Percentiles rank a stretch among this genome's conserved stretches.
phyloP scores from a whole-genome alignment of 2,888 invertebrate species.

The Andrena minutula region DNA sequence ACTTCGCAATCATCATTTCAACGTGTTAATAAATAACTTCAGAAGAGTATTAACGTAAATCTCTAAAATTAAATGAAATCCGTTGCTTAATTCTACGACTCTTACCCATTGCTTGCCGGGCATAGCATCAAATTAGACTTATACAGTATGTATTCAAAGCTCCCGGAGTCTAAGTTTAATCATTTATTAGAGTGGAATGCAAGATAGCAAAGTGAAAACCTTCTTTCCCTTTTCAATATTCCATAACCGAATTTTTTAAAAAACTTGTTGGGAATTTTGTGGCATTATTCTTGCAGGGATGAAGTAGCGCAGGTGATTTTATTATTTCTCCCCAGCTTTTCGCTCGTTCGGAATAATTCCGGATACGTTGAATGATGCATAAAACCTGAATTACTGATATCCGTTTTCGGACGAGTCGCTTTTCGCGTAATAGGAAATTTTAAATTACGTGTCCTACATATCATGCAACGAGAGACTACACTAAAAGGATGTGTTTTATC shows the following conservation, averaged over 20 bases:
- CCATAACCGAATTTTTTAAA: neutral
- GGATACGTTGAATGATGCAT: slow-evolving; percentile 2
- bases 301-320: neutral
- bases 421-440: neutral
- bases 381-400: slow-evolving; percentile 1
- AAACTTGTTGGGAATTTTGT: neutral
- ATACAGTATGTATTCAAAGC: no score
- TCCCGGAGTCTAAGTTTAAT: no score
- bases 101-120: no score
- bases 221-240: no score
- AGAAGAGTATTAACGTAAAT: no score
- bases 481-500: neutral
- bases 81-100: no score
- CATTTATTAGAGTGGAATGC: no score
- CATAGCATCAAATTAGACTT: no score
- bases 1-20: no score
- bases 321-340: neutral
- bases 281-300: neutral
- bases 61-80: no score
- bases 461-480: neutral
- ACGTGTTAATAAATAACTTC: no score
- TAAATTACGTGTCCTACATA: neutral
- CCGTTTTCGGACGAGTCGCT: neutral
- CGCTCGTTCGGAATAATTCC: neutral
- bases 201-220: no score